Base-by-base conservation (phyloP, 2,113 vertebrate genomes). In the Stigmatopora nigra region DNA sequence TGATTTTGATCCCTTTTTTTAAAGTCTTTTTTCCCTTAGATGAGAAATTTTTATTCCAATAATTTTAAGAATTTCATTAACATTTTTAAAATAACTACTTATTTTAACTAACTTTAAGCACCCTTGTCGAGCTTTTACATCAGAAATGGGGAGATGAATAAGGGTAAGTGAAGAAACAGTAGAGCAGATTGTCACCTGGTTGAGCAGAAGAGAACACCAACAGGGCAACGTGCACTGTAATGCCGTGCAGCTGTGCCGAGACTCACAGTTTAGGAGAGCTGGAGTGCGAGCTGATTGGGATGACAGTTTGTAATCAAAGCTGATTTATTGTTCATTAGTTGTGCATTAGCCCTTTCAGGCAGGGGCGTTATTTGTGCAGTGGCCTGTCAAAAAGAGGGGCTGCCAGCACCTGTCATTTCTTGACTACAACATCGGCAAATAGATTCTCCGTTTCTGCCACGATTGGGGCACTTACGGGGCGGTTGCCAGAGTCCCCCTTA, bases 311-410 rank as follows among this genome's bases (percentile, higher is more conserved):
- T 97, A 98, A 97, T 99, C 97, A 95, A 93, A 96, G 92, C 94
- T 96, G 95, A 99, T 98, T 96, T 95, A 98, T 99, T 93, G 94
- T 96, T 98, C 96, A 97, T 98, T 96, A 97, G 94, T 89, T 91
- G 92, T 93, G 93, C 93, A 94, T 96, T 96, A 97, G 92, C 91
- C 92, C 92, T 93, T 93, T 93, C 92, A 94, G 92, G 92, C 92
- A 90, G 92, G 93, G 91, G 91, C 90, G 89, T 93, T 95, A 93
- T 94, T 95, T 94, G 94, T 93, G 93, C 94, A 92, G 92, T 90
- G 91, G 90, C 92, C 93, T 94, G 93, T 93, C 94, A 92, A 91
- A 88, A 90, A 22, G 89, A 22, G 78, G 91, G 92, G 93, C 89
- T 91, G 88, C 91, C 87, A 93, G 91, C 94, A 95, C 95, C 95